Evolutionary conservation across 1,140 invertebrate species (phyloP).

Genomic region (Drosophila elegans): DNA sequence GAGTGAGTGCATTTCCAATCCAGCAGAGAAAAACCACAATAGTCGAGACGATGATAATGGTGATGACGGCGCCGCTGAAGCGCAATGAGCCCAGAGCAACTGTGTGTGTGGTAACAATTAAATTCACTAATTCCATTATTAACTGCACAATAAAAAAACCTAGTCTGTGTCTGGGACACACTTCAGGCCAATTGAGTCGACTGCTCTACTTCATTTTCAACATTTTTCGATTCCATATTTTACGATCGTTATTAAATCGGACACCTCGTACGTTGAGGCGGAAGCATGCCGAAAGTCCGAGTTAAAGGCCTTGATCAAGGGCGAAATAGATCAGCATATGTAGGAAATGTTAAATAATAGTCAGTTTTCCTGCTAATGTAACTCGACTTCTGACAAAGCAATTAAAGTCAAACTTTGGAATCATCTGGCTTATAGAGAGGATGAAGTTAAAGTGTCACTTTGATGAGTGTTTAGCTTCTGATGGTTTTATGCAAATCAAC

Average conservation of each 20-base stretch:
- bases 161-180: not conserved
- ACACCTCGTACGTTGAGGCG: conserved; percentile 18
- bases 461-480: too few species aligned
- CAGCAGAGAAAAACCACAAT: conserved; percentile 10
- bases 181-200: conserved; percentile 33
- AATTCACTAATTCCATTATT: conserved; percentile 72
- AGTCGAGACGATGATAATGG: not conserved
- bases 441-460: too few species aligned
- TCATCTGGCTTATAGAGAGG: not conserved
- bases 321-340: conserved; percentile 1
- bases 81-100: conserved; percentile 43
- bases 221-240: conserved; percentile 14
- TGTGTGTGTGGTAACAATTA: conserved; percentile 71
- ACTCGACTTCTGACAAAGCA: conserved; percentile 1
- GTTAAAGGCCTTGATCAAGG: conserved; percentile 38
- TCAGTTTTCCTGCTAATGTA: not conserved
- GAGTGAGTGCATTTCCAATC: conserved; percentile 57
- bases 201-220: conserved; percentile 15
- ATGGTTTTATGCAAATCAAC: too few species aligned
- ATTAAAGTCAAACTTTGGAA: not conserved
- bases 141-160: conserved; percentile 26
- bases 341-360: conserved; percentile 27
- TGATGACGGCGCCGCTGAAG: conserved; percentile 57
- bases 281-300: conserved; percentile 19
- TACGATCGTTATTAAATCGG: conserved; percentile 42